phyloP scores from a whole-genome alignment of 2,113 vertebrate species.

The Ceyx margarethae region DNA sequence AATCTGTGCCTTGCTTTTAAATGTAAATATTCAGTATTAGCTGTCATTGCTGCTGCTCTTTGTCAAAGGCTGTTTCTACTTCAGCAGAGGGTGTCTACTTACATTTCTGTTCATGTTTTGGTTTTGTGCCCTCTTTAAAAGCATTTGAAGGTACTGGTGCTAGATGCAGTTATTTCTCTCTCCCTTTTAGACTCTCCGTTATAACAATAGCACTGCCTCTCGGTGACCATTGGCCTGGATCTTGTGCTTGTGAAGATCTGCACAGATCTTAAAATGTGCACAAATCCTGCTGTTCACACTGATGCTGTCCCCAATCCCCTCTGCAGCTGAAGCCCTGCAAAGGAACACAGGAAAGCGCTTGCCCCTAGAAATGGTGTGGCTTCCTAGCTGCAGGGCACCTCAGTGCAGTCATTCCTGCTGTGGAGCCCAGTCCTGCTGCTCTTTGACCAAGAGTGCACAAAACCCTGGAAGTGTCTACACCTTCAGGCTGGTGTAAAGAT shows the following conservation, averaged over 20 bases:
- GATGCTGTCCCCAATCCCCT: neutral
- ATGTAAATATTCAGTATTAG: neutral
- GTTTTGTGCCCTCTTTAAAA: neutral
- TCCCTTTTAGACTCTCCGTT: neutral
- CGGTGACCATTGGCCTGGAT: fast-evolving
- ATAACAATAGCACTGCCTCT: neutral
- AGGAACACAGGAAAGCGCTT: neutral
- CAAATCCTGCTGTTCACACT: neutral
- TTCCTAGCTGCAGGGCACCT: neutral
- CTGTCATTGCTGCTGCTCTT: neutral
- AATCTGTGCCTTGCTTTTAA: neutral
- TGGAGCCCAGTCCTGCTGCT: neutral
- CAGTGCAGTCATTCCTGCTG: neutral
- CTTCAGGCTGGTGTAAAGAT: neutral
- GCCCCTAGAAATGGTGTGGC: neutral
- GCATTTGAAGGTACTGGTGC: neutral
- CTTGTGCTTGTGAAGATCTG: fast-evolving
- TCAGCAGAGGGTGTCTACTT: neutral
- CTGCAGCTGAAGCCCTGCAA: neutral
- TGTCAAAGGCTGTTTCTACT: neutral
- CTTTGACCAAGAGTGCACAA: neutral
- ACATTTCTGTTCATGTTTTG: neutral
- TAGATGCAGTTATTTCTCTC: neutral
- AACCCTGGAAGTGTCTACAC: neutral
- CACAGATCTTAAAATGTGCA: neutral